Evolutionary conservation across 2,888 invertebrate species (phyloP).

Genomic region (Dione vanillae): DNA sequence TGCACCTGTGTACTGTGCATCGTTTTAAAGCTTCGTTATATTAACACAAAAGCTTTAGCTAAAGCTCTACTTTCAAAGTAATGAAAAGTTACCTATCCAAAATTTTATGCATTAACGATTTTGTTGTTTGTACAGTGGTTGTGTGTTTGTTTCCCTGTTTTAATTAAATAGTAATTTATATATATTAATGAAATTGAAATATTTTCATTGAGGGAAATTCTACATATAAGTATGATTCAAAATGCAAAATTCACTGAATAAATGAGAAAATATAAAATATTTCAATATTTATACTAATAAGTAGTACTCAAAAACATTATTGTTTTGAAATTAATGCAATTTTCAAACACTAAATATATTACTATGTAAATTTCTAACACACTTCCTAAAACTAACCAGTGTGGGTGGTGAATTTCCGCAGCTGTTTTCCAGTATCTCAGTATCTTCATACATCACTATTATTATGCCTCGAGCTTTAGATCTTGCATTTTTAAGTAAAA

Average conservation of each 20-base stretch:
- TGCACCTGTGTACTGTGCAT: slow-evolving; percentile 5
- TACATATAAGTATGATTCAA: too few species aligned
- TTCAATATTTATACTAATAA: neutral
- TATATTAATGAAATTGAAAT: too few species aligned
- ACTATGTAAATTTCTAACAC: neutral
- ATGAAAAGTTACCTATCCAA: neutral
- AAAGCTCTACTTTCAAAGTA: slow-evolving; percentile 1
- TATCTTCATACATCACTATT: slow-evolving; percentile 30
- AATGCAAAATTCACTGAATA: too few species aligned
- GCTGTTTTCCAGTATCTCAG: slow-evolving; percentile 14
- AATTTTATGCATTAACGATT: neutral
- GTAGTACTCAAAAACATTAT: neutral
- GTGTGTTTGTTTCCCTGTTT: too few species aligned
- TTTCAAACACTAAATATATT: neutral
- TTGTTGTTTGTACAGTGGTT: neutral
- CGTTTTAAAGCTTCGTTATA: slow-evolving; percentile 4
- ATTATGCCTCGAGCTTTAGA: slow-evolving; percentile 24
- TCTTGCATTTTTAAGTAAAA: slow-evolving; percentile 33
- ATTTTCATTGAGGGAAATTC: too few species aligned
- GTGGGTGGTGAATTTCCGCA: slow-evolving; percentile 14
- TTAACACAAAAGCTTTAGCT: slow-evolving; percentile 16
- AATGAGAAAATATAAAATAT: too few species aligned
- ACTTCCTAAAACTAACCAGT: neutral
- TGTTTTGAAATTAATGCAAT: neutral
- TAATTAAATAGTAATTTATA: too few species aligned